These are phyloP conservation scores for Anisognathus igniventris DNA, from an alignment of 2,797 vertebrate genomes.

Conservation along the genomic window DNA sequence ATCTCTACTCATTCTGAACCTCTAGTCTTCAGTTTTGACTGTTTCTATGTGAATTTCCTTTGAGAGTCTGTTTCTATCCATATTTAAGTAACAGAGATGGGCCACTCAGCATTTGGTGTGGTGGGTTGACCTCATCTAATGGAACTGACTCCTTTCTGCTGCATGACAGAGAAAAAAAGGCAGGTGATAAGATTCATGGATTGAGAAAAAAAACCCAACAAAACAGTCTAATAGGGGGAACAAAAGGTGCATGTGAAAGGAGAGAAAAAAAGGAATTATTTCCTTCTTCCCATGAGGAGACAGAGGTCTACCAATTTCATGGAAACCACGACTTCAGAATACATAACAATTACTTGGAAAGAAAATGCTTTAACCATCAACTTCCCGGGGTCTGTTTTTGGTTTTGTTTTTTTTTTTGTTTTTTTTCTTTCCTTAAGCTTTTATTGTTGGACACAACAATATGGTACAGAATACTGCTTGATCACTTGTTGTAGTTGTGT, in stretches of 20 bases:
- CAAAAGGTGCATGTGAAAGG: not conserved
- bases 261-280: not conserved
- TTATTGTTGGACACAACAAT: not conserved
- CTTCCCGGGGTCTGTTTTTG: too few relatives aligned
- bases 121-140: not conserved
- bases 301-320: not conserved
- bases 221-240: not conserved
- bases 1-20: not conserved
- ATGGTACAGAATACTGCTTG: not conserved
- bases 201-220: not conserved
- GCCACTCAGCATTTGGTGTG: not conserved
- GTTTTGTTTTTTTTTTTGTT: rapidly evolving
- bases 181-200: not conserved
- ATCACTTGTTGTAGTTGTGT: not conserved
- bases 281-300: not conserved
- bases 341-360: not conserved
- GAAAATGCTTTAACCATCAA: not conserved
- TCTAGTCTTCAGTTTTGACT: not conserved
- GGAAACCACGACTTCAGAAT: not conserved
- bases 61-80: not conserved
- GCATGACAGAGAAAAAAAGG: rapidly evolving
- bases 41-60: not conserved
- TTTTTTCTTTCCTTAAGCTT: not conserved
- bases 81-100: not conserved
- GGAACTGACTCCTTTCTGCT: not conserved